phyloP scores from a whole-genome alignment of 2,888 invertebrate genomes.

The Nomada ferruginata region DNA sequence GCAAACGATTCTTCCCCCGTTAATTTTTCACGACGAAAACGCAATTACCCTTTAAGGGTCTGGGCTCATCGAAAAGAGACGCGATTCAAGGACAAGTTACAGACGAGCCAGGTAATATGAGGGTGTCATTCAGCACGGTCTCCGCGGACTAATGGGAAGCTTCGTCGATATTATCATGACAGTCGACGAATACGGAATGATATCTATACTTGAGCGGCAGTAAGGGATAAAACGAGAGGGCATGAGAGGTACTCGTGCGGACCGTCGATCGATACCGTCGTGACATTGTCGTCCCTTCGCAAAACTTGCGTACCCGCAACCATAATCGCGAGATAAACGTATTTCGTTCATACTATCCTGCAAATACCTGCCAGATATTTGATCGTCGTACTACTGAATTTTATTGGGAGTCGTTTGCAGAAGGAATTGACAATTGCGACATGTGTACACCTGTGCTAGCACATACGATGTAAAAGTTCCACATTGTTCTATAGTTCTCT shows the following conservation, averaged over 20 bases:
- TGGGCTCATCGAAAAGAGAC: too few species aligned
- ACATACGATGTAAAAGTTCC: too few species aligned
- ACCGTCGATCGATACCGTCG: constrained; percentile 54
- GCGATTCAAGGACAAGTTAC: background rate
- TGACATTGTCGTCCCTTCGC: constrained; percentile 48
- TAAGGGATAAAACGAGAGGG: constrained; percentile 57
- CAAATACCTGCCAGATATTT: too few species aligned
- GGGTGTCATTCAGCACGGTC: constrained; percentile 3
- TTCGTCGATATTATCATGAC: constrained; percentile 38
- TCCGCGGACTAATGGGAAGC: constrained; percentile 29
- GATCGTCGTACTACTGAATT: too few species aligned
- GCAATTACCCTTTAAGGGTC: background rate
- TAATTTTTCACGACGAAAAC: background rate
- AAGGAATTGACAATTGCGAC: too few species aligned
- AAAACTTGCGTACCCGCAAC: constrained; percentile 24
- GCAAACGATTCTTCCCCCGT: background rate
- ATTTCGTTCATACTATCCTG: background rate
- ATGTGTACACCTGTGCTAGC: too few species aligned
- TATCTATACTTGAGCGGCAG: constrained; percentile 32
- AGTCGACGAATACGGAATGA: constrained; percentile 54
- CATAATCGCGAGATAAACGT: constrained; percentile 29
- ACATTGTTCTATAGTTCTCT: too few species aligned
- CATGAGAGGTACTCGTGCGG: constrained; percentile 33
- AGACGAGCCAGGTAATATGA: constrained; percentile 3
- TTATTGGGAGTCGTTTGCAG: too few species aligned